Evolutionary conservation across 2,888 invertebrate species (phyloP), one percentile per base, ranked within the genome.

Genomic region (Drosophila merina): DNA sequence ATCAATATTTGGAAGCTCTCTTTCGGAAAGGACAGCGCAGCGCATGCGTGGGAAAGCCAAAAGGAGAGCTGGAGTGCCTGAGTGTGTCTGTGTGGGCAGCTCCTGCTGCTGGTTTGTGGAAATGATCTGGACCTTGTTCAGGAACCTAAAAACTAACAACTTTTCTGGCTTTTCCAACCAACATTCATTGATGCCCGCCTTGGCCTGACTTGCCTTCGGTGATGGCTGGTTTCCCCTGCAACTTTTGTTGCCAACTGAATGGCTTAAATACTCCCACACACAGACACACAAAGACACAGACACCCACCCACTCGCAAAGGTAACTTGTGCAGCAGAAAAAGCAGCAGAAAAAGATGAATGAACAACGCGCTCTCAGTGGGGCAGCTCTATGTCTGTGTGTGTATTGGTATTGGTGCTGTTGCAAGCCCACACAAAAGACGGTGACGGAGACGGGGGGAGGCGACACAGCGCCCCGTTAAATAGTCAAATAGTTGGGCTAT

Each of bases 1-100:
- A 79, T 72, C 72, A 70, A 70, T 72, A 57, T 64, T 57, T 63
- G 72, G 72, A 72, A 72, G 66, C 57, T 56, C 72, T 64, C 72
- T 44, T 40, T 25, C 44, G 20, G 20, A 20, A 28, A 40, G 7
- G 14, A 8, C 48, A 3, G 25, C 20, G 30, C 33, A 40, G 79
- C 82, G 82, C 82, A 82, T 85, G 82, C 82, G 82, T 71, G 64
- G 57, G 57, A 74, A 74, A 20, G 1, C 2, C 20, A 20, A 50
- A 50, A 36, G 51, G 55, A 33, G 52, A 47, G 56, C 57, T 28
- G 33, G 36, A 73, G 33, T 33, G 14, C 55, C 25, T 50, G 26
- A 20, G 20, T 72, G 38, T n/a, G 51, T 51, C 25, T 55, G 36
- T 50, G 45, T 28, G 42, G 36, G 47, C 48, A 57, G 36, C 36